Percentiles rank a stretch among this genome's conserved stretches.
These are phyloP conservation scores for Dendrolimus houi DNA, from an alignment of 2,888 invertebrate species.

Conservation along the genomic window DNA sequence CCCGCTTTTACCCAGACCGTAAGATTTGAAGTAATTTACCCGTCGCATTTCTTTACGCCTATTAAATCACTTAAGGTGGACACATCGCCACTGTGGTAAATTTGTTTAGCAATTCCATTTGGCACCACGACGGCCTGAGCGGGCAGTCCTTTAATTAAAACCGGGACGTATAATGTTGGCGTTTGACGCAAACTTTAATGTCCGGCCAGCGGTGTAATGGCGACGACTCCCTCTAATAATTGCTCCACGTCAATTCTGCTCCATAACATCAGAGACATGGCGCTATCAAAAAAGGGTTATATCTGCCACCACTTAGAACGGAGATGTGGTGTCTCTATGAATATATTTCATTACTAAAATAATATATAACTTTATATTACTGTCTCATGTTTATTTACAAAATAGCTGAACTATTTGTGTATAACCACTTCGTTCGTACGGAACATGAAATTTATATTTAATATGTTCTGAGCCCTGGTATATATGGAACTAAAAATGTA, in stretches of 20 bases:
- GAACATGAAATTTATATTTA: no score
- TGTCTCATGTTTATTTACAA: no score
- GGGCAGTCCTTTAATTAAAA: conserved; percentile 75
- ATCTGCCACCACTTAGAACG: conserved; percentile 4
- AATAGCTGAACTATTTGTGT: no score
- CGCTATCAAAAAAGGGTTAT: conserved; percentile 24
- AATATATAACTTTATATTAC: conserved; percentile 6
- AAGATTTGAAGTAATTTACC: conserved; percentile 49
- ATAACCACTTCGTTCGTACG: no score
- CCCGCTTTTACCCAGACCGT: not conserved
- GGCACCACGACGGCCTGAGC: conserved; percentile 50
- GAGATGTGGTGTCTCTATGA: no score
- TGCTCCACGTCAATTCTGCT: conserved; percentile 64
- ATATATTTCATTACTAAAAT: conserved; percentile 1
- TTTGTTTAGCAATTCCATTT: conserved; percentile 76
- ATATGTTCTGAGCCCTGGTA: no score
- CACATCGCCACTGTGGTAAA: conserved; percentile 69
- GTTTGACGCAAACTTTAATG: conserved; percentile 67
- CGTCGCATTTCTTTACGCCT: conserved; percentile 71
- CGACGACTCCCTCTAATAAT: conserved; percentile 57
- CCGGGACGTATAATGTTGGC: conserved; percentile 65
- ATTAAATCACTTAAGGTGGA: conserved; percentile 77
- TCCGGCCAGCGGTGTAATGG: conserved; percentile 66
- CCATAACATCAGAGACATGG: conserved; percentile 29
- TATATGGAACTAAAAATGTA: no score